Percentiles rank a stretch among this genome's conserved stretches.
Evolutionary conservation across 2,888 invertebrate species (phyloP).

Genomic region (Mylabris sibirica): DNA sequence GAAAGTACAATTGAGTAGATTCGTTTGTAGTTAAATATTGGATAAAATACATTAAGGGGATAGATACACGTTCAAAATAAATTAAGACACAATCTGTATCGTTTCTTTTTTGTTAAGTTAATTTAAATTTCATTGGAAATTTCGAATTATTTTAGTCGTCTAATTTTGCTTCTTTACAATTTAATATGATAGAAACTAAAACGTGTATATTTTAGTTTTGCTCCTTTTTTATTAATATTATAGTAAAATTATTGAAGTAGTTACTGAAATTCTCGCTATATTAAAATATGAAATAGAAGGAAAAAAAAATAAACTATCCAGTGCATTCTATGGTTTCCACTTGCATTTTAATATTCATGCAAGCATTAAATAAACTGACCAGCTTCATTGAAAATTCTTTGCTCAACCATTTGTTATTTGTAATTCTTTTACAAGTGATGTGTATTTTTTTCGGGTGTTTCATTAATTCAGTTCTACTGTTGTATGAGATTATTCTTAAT

Average conservation of each 20-base stretch:
- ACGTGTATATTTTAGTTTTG: not conserved
- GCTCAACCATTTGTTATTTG: not conserved
- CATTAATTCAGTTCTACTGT: not conserved
- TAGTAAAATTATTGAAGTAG: not conserved
- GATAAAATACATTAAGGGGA: not conserved
- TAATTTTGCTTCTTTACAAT: not conserved
- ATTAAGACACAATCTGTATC: not conserved
- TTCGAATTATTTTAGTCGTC: not conserved
- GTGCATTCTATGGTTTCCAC: not conserved
- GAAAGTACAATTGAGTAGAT: not conserved
- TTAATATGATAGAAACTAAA: not conserved
- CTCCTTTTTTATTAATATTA: not conserved
- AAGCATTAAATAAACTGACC: not conserved
- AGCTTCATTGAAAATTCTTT: not conserved
- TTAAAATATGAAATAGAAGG: not conserved
- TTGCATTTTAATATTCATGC: conserved; percentile 6
- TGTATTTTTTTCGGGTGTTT: not conserved
- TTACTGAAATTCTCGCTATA: conserved; percentile 7
- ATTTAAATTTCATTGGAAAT: not conserved
- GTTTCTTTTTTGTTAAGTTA: not conserved
- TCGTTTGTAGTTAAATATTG: not conserved
- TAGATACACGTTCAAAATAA: not conserved
- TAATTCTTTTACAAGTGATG: not conserved
- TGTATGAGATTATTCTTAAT: not conserved
- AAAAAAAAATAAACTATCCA: not conserved